Percentiles rank a stretch among this genome's conserved stretches.
Conservation (phyloP, 2,797 vertebrate genomes). For the Melanotaenia nigrans region DNA sequence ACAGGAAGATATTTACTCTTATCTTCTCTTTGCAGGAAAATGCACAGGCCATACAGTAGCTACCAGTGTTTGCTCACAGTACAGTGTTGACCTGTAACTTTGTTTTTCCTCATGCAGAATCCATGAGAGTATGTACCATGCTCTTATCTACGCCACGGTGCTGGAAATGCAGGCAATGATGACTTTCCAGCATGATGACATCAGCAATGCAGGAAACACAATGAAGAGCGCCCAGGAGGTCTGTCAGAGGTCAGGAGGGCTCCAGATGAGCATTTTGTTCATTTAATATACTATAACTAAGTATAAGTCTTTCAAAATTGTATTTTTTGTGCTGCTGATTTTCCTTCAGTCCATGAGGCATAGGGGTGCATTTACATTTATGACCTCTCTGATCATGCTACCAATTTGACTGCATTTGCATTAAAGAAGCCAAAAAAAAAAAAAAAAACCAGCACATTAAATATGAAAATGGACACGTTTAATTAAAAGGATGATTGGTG, state of each 20-base stretch:
- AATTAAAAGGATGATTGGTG: slow-evolving; percentile 1
- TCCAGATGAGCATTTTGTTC: background rate
- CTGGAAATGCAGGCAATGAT: slow-evolving; percentile 92
- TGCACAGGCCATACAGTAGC: background rate
- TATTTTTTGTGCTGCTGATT: background rate
- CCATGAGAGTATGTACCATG: slow-evolving; percentile 89
- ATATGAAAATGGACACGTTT: slow-evolving; percentile 8
- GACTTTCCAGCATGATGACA: slow-evolving; percentile 90
- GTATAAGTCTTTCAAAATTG: background rate
- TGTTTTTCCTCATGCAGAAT: slow-evolving; percentile 66
- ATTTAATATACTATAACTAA: background rate
- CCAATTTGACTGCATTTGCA: slow-evolving; percentile 71
- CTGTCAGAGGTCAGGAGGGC: slow-evolving; percentile 84
- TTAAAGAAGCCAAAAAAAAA: slow-evolving; percentile 22
- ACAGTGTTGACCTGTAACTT: slow-evolving; percentile 14
- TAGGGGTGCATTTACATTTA: slow-evolving; percentile 52
- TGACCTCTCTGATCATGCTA: slow-evolving; percentile 19
- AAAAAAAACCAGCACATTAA: background rate
- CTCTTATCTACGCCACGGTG: slow-evolving; percentile 89
- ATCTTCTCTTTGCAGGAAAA: slow-evolving; percentile 48
- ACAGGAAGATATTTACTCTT: slow-evolving; percentile 42
- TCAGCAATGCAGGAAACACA: slow-evolving; percentile 84
- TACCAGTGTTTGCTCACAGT: slow-evolving; percentile 37
- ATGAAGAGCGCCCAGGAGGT: slow-evolving; percentile 89
- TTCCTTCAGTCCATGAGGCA: background rate